A percentile compares a stretch with the other conserved stretches of the same genome.
These are phyloP conservation scores for Channa argus DNA, from an alignment of 2,113 vertebrate genomes.

Conservation along the genomic window DNA sequence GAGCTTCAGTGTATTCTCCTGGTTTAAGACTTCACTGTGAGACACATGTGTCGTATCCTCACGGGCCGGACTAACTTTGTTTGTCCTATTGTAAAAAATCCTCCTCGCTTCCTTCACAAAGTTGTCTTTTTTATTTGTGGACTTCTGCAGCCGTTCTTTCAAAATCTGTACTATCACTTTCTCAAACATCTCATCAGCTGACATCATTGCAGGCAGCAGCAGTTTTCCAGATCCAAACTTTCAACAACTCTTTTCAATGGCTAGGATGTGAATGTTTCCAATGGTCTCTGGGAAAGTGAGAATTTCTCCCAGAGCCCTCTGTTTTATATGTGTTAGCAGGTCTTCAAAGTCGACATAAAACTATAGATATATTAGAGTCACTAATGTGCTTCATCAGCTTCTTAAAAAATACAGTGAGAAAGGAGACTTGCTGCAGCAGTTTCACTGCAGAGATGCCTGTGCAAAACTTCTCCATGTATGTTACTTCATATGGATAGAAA, in stretches of 20 bases:
- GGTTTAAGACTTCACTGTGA: background rate
- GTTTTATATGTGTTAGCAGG: background rate
- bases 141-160: background rate
- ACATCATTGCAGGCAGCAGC: background rate
- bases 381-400: constrained; percentile 6
- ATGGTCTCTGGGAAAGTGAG: background rate
- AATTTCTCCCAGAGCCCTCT: background rate
- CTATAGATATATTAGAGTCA: background rate
- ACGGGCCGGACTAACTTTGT: fast-evolving
- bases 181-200: background rate
- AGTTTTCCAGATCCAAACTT: constrained; percentile 10
- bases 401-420: background rate
- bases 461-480: no score
- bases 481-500: no score
- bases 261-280: background rate
- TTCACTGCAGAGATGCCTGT: no score
- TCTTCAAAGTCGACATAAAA: background rate
- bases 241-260: background rate
- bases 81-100: background rate
- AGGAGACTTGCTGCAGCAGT: background rate
- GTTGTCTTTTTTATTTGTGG: fast-evolving
- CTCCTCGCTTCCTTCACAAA: background rate
- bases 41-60: background rate
- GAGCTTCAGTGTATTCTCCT: background rate
- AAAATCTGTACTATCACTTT: background rate